Evolutionary conservation across 2,888 invertebrate genomes (phyloP), one percentile per base, ranked within the genome.

Genomic region (Epiblema foenella): DNA sequence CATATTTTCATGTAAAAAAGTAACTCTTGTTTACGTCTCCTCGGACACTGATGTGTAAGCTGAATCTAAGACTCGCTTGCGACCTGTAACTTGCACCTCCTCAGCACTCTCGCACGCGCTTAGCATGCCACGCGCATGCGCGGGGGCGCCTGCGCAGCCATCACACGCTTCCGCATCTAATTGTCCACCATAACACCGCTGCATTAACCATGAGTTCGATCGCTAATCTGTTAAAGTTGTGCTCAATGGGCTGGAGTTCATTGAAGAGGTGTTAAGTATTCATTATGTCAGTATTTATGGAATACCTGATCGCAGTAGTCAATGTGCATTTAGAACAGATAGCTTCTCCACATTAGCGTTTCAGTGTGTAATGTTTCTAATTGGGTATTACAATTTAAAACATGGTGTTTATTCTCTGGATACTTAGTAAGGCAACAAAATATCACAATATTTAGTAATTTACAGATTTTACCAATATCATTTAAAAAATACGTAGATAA

Each of bases 61-160:
- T n/a, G n/a, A n/a, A n/a, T n/a, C n/a, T n/a, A n/a, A 0, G 51
- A 18, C 12, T 17, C 37, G 65, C 37, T 54, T 18, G 39, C 29
- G 2, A 42, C 29, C 15, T 62, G 15, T 59, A 60, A 67, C 60
- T 66, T 65, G 69, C 51, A 68, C 29, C 49, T 39, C 24, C 17
- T 18, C 46, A 5, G 29, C 33, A 49, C 17, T 33, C n/a, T 18
- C 12, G 29, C 33, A 12, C 52, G 11, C 66, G 46, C 72, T 78
- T 75, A 70, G 60, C 68, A 78, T 77, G 77, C 78, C 68, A 51
- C 49, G 52, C 77, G 67, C 73, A 72, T 63, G 68, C 75, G 74
- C 75, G 63, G 75, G 77, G 75, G 77, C 77, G 77, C 77, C 73
- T 69, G 71, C 75, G 73, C 69, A 46, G 62, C 49, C 54, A 39